Evolutionary conservation across 2,113 vertebrate species (phyloP).

Genomic region (Noctilio leporinus): DNA sequence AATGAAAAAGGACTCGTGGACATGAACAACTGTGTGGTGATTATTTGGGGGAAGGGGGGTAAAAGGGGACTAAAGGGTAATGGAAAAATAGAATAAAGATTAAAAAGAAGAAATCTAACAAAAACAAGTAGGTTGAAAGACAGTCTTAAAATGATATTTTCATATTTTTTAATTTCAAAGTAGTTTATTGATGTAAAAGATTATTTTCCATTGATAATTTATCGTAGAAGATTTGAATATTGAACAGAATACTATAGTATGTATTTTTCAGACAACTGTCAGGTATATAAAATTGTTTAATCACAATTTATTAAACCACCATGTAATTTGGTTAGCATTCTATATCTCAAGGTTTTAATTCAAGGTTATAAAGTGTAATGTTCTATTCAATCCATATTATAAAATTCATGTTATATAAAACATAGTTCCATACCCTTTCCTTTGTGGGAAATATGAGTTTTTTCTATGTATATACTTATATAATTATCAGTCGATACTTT

Average conservation of each 20-base stretch:
- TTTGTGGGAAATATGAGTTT: background rate
- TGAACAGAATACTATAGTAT: background rate
- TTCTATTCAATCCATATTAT: background rate
- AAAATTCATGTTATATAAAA: background rate
- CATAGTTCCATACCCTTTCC: background rate
- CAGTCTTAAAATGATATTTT: constrained; percentile 1
- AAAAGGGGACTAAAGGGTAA: too few species aligned
- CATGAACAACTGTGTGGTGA: too few species aligned
- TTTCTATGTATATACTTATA: background rate
- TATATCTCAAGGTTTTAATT: background rate
- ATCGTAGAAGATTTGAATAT: background rate
- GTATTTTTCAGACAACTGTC: background rate
- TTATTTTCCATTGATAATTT: background rate
- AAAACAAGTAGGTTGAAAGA: constrained; percentile 17
- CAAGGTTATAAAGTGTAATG: background rate
- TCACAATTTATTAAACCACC: background rate
- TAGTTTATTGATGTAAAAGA: background rate
- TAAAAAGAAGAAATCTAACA: background rate
- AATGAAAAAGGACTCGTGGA: too few species aligned
- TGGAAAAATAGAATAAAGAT: too few species aligned
- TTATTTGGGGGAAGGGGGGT: too few species aligned
- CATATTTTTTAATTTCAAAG: constrained; percentile 20
- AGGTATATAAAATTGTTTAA: background rate
- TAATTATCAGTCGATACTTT: background rate
- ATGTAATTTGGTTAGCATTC: background rate